These are phyloP conservation scores for Rana temporaria DNA, from an alignment of 2,113 vertebrate genomes.

Conservation along the genomic window DNA sequence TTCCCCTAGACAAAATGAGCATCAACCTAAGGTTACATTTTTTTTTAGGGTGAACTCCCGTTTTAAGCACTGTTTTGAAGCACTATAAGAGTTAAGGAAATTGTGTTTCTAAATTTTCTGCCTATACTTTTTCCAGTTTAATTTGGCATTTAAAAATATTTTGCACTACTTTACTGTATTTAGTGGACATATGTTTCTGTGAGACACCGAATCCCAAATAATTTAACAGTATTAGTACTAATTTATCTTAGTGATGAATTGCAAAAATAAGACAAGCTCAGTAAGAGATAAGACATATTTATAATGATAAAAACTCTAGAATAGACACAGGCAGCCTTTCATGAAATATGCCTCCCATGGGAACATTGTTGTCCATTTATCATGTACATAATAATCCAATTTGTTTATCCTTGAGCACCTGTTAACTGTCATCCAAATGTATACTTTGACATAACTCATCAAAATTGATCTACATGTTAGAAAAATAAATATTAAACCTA, in stretches of 20 bases:
- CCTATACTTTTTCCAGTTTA: no score
- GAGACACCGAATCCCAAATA: not conserved
- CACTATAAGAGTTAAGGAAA: no score
- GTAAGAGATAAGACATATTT: no score
- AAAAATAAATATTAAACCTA: constrained; percentile 15
- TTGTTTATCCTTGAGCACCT: constrained; percentile 1
- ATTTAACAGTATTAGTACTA: not conserved
- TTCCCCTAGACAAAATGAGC: no score
- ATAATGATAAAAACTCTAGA: no score
- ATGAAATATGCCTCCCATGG: not conserved
- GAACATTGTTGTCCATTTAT: not conserved
- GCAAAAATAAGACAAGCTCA: no score
- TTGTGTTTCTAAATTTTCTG: no score
- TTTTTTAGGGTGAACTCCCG: no score
- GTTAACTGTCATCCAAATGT: not conserved
- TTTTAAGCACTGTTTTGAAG: no score
- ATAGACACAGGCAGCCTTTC: not conserved
- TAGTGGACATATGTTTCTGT: not conserved
- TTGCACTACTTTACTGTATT: not conserved
- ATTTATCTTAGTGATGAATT: no score
- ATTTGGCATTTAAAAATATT: no score
- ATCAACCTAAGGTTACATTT: no score
- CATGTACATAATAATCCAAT: not conserved
- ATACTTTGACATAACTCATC: not conserved
- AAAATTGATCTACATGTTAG: not conserved